Conservation (phyloP, 2,888 invertebrate genomes). For the Mycalesis mineus region DNA sequence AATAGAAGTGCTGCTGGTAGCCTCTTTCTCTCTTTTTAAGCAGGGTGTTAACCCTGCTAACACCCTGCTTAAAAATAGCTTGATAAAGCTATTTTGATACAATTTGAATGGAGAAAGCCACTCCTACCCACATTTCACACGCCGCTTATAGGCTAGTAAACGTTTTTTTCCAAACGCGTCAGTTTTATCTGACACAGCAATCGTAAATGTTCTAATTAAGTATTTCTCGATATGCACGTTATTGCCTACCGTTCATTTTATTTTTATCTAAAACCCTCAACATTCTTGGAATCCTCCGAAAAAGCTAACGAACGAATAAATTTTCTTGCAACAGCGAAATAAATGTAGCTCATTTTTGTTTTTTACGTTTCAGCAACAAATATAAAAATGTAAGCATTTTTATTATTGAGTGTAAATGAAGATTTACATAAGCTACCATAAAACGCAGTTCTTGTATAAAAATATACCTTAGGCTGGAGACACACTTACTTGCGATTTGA, state of each 20-base stretch:
- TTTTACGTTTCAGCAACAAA: neutral
- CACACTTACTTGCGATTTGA: no score
- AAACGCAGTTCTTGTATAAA: constrained; percentile 4
- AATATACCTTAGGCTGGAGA: neutral
- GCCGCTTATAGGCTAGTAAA: no score
- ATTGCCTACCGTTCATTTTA: neutral
- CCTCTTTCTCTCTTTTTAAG: no score
- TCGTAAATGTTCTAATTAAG: no score
- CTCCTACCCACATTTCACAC: no score
- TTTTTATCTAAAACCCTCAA: neutral
- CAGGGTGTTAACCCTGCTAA: no score
- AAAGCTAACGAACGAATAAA: neutral
- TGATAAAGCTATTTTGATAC: no score
- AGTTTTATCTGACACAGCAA: no score
- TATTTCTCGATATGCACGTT: neutral
- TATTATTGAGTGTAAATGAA: constrained; percentile 8
- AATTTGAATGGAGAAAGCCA: no score
- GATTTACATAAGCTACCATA: constrained; percentile 9
- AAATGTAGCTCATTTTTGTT: neutral
- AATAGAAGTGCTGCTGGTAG: no score
- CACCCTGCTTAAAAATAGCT: no score
- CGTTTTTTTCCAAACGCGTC: no score
- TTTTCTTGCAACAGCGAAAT: neutral
- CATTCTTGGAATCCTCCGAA: neutral
- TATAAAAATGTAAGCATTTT: constrained; percentile 7